A percentile compares a stretch with the other conserved stretches of the same genome.
These are phyloP conservation scores for Dicentrarchus labrax DNA, from an alignment of 2,113 vertebrate genomes.

Conservation along the genomic window DNA sequence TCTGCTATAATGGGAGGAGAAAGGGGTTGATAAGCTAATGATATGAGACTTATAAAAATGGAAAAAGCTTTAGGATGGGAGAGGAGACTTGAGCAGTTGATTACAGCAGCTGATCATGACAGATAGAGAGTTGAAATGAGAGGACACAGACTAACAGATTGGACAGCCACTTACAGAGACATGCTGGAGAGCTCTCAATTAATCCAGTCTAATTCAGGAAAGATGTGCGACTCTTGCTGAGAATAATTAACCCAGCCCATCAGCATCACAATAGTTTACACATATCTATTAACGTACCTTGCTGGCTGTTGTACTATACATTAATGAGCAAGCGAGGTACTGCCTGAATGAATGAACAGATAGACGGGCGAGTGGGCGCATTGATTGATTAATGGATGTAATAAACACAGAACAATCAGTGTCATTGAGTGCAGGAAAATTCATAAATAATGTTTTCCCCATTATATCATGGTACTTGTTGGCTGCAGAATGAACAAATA, in stretches of 20 bases:
- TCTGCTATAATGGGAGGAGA: constrained; percentile 56
- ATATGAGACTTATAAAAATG: constrained; percentile 68
- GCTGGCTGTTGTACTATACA: constrained; percentile 33
- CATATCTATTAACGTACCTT: constrained; percentile 60
- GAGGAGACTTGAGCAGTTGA: constrained; percentile 60
- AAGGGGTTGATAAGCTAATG: constrained; percentile 74
- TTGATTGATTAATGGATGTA: constrained; percentile 60
- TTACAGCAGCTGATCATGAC: constrained; percentile 67
- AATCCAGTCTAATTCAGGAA: constrained; percentile 71
- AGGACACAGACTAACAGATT: constrained; percentile 64
- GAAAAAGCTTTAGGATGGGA: constrained; percentile 74
- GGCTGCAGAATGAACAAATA: not conserved
- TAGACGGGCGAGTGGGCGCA: constrained; percentile 13
- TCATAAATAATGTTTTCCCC: constrained; percentile 24
- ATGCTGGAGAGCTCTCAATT: constrained; percentile 76
- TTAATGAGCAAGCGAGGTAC: constrained; percentile 38
- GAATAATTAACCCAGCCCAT: constrained; percentile 76
- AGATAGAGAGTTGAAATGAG: constrained; percentile 60
- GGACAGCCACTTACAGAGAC: constrained; percentile 66
- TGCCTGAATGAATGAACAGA: constrained; percentile 36
- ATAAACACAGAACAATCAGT: constrained; percentile 43
- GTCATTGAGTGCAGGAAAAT: constrained; percentile 32
- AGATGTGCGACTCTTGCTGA: constrained; percentile 60
- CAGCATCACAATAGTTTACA: constrained; percentile 62
- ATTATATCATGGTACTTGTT: not conserved